Conservation (phyloP, 2,797 vertebrate species). For the Meda fulgida region DNA sequence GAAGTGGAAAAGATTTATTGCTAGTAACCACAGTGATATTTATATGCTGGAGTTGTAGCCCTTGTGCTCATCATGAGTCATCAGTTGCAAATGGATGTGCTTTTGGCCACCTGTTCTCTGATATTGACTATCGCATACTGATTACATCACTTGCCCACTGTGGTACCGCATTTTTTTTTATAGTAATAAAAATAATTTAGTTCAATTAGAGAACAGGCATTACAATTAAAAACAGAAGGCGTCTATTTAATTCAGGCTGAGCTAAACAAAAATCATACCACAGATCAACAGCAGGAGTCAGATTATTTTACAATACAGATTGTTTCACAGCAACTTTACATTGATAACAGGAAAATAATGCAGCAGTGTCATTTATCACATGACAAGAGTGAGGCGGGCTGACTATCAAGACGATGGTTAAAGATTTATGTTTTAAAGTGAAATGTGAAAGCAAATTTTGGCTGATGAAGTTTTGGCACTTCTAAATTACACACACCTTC, state of each 20-base stretch:
- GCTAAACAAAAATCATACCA: no score
- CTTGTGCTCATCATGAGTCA: background rate
- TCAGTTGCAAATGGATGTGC: background rate
- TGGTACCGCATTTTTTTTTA: background rate
- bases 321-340: no score
- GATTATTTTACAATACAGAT: no score
- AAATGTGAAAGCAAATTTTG: background rate
- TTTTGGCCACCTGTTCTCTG: constrained; percentile 2
- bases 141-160: background rate
- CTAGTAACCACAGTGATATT: background rate
- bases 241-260: no score
- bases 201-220: background rate
- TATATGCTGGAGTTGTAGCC: background rate
- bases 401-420: background rate
- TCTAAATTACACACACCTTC: no score
- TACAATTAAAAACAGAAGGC: no score
- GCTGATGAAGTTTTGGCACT: no score
- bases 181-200: background rate
- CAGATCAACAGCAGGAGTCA: no score
- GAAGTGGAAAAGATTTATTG: background rate
- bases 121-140: background rate
- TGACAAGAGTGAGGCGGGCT: background rate
- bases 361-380: no score
- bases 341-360: no score
- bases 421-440: background rate